Evolutionary conservation across 2,113 vertebrate genomes (phyloP), one percentile per base, ranked within the genome.

Genomic region (Ariopsis seemanni): DNA sequence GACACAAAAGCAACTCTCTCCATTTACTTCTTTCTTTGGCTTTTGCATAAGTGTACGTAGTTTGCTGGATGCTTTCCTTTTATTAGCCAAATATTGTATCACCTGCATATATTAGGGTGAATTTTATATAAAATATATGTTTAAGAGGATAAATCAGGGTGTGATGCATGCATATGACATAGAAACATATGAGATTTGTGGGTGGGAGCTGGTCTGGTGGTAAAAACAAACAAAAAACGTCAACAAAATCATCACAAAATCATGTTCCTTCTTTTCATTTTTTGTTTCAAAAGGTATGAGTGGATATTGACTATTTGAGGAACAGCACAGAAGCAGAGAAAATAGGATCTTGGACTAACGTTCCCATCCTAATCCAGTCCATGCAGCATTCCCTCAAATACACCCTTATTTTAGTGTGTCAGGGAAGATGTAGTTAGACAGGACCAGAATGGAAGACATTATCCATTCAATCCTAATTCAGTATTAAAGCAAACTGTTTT

Each of bases 361-460:
- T 84, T 84, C 88, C 79, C 62, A 72, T 25, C 48, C 65, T 89
- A 89, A 90, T 89, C 89, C 88, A 63, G 18, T 30, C 20, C 72
- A 34, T 84, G 72, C 22, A 53, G 50, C 7, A 83, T 74, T 90
- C 87, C 86, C 63, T 58, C 34, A 83, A 77, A 75, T 63, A 53
- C 50, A 58, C 42, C 20, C 52, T 11, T 50, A 42, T 83, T 84
- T n/a, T n/a, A 22, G 65, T 50, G 55, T 77, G 57, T 84, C 57
- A 60, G 15, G 79, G 30, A 50, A 77, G 69, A 78, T n/a, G 60
- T n/a, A 18, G 72, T 78, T 42, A 80, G 42, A 14, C 57, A 10
- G 75, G 55, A 57, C 82, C 57, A 57, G 30, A 82, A 83, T 1
- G 34, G 78, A 82, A 82, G 84, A 62, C 86, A 85, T 89, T 55